These are phyloP conservation scores for Liopterus haemorrhoidalis DNA, from an alignment of 2,888 invertebrate genomes.

Conservation along the genomic window DNA sequence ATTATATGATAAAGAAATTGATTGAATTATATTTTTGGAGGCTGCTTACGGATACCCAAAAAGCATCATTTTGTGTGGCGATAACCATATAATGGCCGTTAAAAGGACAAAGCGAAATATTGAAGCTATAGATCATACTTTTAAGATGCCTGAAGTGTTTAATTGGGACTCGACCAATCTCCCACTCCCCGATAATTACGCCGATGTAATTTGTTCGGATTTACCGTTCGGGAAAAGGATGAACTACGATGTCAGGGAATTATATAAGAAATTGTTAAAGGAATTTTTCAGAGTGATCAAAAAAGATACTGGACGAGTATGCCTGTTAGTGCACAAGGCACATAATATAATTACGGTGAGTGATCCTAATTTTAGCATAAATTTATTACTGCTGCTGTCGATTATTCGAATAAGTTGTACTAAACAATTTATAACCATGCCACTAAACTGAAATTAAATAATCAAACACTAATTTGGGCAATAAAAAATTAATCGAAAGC, in stretches of 20 bases:
- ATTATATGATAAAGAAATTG: too few species aligned
- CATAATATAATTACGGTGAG: too few species aligned
- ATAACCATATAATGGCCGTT: constrained; percentile 47
- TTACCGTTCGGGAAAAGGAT: constrained; percentile 54
- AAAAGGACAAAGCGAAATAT: constrained; percentile 45
- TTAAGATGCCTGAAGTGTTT: constrained; percentile 40
- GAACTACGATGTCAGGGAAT: constrained; percentile 46
- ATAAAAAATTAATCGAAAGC: too few species aligned
- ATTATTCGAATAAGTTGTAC: too few species aligned
- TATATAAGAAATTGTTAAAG: constrained; percentile 48
- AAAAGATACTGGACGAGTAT: constrained; percentile 47
- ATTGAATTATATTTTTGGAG: too few species aligned
- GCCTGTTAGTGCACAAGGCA: too few species aligned
- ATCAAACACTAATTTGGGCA: too few species aligned
- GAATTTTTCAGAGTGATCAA: constrained; percentile 49
- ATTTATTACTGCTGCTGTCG: too few species aligned
- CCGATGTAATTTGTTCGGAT: constrained; percentile 55
- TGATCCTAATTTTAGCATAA: too few species aligned
- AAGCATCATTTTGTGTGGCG: constrained; percentile 48
- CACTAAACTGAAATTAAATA: too few species aligned
- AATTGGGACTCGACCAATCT: constrained; percentile 49
- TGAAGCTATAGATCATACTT: constrained; percentile 32
- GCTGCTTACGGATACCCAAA: constrained; percentile 45
- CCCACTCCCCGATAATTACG: constrained; percentile 46
- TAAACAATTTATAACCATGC: too few species aligned